Evolutionary conservation across 2,113 vertebrate genomes (phyloP).

Genomic region (Zapus hudsonius): DNA sequence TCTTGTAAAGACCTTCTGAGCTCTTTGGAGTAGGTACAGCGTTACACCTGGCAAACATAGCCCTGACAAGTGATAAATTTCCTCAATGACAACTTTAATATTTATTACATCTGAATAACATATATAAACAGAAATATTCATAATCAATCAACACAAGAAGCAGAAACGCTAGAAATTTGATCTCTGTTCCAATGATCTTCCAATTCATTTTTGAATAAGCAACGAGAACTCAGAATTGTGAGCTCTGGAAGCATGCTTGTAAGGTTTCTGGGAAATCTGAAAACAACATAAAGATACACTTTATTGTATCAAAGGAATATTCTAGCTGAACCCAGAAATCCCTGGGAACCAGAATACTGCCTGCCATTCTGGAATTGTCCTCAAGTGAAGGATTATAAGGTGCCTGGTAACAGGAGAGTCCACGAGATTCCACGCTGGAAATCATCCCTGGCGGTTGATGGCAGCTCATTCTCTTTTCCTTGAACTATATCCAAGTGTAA

Average conservation of each 20-base stretch:
- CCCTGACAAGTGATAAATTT: conserved; percentile 84
- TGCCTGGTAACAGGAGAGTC: neutral
- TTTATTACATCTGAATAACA: conserved; percentile 77
- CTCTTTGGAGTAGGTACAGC: conserved; percentile 84
- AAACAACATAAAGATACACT: conserved; percentile 84
- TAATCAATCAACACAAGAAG: conserved; percentile 89
- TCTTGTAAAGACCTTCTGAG: conserved; percentile 85
- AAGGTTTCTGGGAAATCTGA: conserved; percentile 83
- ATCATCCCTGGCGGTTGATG: neutral
- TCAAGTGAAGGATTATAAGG: conserved; percentile 73
- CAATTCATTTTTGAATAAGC: conserved; percentile 85
- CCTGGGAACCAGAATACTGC: conserved; percentile 83
- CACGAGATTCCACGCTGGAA: neutral
- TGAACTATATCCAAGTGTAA: conserved; percentile 47
- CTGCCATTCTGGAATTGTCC: conserved; percentile 77
- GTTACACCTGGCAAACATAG: conserved; percentile 87
- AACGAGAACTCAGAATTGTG: conserved; percentile 84
- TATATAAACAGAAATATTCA: conserved; percentile 84
- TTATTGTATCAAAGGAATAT: conserved; percentile 83
- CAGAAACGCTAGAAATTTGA: conserved; percentile 85
- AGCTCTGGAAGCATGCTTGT: conserved; percentile 80
- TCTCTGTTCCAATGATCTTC: conserved; percentile 89
- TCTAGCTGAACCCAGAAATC: conserved; percentile 90
- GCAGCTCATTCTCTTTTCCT: conserved; percentile 5
- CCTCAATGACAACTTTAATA: conserved; percentile 87